A percentile compares a stretch with the other conserved stretches of the same genome.
Evolutionary conservation across 1,140 invertebrate genomes (phyloP).

Genomic region (Leptopilina clavipes): DNA sequence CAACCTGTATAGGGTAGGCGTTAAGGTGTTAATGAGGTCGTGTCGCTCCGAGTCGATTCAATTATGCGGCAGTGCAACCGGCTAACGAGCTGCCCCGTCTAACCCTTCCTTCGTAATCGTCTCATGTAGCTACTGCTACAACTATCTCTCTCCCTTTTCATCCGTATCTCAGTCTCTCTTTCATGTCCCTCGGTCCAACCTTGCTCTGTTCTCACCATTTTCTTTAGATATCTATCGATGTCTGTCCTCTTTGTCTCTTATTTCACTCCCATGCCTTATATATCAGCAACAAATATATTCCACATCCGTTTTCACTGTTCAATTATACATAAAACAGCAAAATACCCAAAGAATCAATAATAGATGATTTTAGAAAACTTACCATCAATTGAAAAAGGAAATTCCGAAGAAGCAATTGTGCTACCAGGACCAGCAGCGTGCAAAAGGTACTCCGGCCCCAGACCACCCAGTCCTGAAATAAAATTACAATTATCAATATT

Average conservation of each 20-base stretch:
- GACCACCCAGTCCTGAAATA: slow-evolving; percentile 80
- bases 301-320: slow-evolving; percentile 41
- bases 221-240: slow-evolving; percentile 34
- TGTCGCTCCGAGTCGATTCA: slow-evolving; percentile 74
- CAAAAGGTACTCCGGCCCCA: slow-evolving; percentile 84
- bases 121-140: slow-evolving; percentile 37
- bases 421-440: slow-evolving; percentile 85
- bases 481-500: slow-evolving; percentile 6
- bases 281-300: neutral
- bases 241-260: slow-evolving; percentile 48
- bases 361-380: slow-evolving; percentile 66
- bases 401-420: slow-evolving; percentile 84
- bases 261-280: slow-evolving; percentile 39
- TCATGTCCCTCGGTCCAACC: slow-evolving; percentile 33
- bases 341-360: neutral
- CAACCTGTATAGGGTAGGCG: slow-evolving; percentile 71
- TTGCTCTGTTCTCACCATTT: slow-evolving; percentile 21
- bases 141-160: slow-evolving; percentile 35
- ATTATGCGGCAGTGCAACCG: slow-evolving; percentile 70
- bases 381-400: slow-evolving; percentile 88
- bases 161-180: slow-evolving; percentile 39
- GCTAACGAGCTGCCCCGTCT: slow-evolving; percentile 71
- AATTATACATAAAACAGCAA: slow-evolving; percentile 27
- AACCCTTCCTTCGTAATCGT: slow-evolving; percentile 49
- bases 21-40: slow-evolving; percentile 76